A percentile compares a stretch with the other conserved stretches of the same genome.
Evolutionary conservation across 1,140 invertebrate species (phyloP).

Genomic region (Mamestra configurata): DNA sequence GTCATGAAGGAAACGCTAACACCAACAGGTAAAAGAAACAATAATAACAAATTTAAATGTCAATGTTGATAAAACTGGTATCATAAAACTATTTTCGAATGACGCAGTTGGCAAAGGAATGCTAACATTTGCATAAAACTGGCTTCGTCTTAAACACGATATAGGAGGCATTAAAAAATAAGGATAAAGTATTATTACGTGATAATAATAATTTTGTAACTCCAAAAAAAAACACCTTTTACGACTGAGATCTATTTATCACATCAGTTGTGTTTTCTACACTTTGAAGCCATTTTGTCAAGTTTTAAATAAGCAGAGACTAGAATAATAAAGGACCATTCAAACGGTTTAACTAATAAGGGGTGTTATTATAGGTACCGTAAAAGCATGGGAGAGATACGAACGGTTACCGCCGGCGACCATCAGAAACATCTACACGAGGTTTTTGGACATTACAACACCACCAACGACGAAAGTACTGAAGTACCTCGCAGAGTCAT

Average conservation of each 20-base stretch:
- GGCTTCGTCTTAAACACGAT: neutral
- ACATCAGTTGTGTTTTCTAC: no score
- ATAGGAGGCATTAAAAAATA: neutral
- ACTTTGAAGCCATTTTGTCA: no score
- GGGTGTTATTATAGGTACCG: constrained; percentile 88
- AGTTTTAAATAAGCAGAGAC: no score
- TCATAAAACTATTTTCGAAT: neutral
- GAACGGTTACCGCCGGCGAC: constrained; percentile 94
- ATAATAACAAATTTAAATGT: neutral
- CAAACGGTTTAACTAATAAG: neutral
- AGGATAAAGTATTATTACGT: neutral
- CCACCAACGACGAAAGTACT: constrained; percentile 96
- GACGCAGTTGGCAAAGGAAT: neutral
- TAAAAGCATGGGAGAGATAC: constrained; percentile 95
- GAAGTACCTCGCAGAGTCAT: constrained; percentile 93
- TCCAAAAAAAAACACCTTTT: neutral
- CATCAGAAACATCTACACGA: constrained; percentile 92
- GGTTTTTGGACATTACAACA: constrained; percentile 97
- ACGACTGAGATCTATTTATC: neutral
- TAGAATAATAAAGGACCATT: neutral
- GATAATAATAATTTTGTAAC: neutral
- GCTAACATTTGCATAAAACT: neutral
- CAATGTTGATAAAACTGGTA: neutral
- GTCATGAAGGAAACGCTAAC: constrained; percentile 95
- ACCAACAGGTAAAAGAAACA: constrained; percentile 90